Conservation (phyloP, 2,888 invertebrate genomes). For the Dysmachus trigonus region DNA sequence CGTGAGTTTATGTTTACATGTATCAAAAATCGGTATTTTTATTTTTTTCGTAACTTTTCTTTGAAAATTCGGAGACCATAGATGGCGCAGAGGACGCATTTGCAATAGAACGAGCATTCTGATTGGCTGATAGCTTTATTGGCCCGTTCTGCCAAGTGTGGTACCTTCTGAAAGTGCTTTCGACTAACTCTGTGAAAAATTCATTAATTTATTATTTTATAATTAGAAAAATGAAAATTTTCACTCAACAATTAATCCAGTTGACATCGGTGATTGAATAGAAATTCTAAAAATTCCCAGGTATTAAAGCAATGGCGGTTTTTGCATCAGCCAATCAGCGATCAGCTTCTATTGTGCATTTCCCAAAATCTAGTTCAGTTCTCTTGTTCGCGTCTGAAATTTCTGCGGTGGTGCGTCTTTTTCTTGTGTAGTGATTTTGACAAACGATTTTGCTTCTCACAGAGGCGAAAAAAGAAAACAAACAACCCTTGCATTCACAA, state of each 20-base stretch:
- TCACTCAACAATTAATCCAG: neutral
- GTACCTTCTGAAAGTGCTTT: neutral
- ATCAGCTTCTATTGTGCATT: conserved; percentile 69
- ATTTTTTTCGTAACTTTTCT: conserved; percentile 32
- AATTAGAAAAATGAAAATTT: neutral
- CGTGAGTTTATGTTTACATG: conserved; percentile 40
- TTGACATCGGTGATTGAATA: neutral
- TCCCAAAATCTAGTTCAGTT: conserved; percentile 42
- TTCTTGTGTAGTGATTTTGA: conserved; percentile 49
- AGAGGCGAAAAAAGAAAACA: conserved; percentile 45
- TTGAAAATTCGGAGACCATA: conserved; percentile 43
- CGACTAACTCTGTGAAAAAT: neutral
- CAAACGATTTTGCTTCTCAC: conserved; percentile 47
- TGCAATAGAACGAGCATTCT: conserved; percentile 41
- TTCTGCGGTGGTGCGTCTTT: conserved; percentile 51
- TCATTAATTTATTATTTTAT: neutral
- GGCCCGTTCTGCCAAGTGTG: conserved; percentile 1
- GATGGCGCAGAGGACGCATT: conserved; percentile 47
- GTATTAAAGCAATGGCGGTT: conserved; percentile 70
- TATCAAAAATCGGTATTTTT: conserved; percentile 10
- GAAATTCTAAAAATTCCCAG: neutral
- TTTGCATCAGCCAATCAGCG: conserved; percentile 75
- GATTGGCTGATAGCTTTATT: conserved; percentile 43
- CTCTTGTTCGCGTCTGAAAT: conserved; percentile 51
- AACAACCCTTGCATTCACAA: conserved; percentile 8